Evolutionary conservation across 2,888 invertebrate genomes (phyloP), one percentile per base, ranked within the genome.

Genomic region (Hydropsyche betteni): DNA sequence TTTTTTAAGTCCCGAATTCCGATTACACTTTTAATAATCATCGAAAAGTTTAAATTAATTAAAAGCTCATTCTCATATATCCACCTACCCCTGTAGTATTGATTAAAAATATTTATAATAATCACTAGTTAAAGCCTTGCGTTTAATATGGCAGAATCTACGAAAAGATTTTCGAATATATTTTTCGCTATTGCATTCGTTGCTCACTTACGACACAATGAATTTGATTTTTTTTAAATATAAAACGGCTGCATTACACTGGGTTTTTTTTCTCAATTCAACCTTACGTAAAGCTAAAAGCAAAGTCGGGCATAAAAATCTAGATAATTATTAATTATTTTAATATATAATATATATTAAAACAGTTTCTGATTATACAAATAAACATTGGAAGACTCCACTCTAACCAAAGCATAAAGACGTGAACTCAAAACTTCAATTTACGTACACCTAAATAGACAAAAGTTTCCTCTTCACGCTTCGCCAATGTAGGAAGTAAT

Each of bases 321-420:
- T 64, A 64, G 12, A 64, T 64, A 64, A 44, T 24, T 44, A 44
- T 44, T 44, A 6, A 10, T 8, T 10, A 44, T 44, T 44, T 44
- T 44, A 8, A 44, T 44, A 24, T 24, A 24, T 10, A 44, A 64
- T 36, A 12, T 64, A 36, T 34, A 64, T 64, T 64, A 64, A 64
- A 33, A 64, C 34, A 64, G 44, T 44, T 64, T 64, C 36, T 24
- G 33, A 16, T 24, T 24, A 6, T 24, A 61, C 36, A 34, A 64
- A 64, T n/a, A 36, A 64, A 64, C 64, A 64, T n/a, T 64, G 64
- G 64, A 64, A 64, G 64, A 64, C 64, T 64, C 34, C 64, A 64
- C 64, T 64, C 34, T 34, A 64, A 64, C 64, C 36, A 64, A 64
- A 64, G 64, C 64, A 64, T 36, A 64, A 64, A 64, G 64, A 64